Evolutionary conservation across 1,140 invertebrate genomes (phyloP).

Genomic region (Chironomus striatipennis): DNA sequence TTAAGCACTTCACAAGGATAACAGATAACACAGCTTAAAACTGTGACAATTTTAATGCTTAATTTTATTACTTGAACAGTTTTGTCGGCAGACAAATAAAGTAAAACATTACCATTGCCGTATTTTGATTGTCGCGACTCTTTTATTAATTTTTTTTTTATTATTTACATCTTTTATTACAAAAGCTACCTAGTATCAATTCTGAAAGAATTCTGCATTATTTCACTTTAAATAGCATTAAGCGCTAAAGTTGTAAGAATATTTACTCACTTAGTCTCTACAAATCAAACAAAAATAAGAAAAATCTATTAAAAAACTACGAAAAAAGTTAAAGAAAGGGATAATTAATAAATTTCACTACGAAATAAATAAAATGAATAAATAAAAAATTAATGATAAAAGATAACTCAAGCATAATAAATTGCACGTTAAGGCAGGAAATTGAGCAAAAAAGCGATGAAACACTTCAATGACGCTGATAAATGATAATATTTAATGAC

Average conservation of each 20-base stretch:
- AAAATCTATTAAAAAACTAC: not conserved
- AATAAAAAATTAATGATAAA: not conserved
- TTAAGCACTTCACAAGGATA: not conserved
- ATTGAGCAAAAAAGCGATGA: slow-evolving; percentile 17
- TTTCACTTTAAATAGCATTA: slow-evolving; percentile 3
- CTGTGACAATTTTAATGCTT: not conserved
- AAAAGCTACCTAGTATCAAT: too few relatives aligned
- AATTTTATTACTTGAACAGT: not conserved
- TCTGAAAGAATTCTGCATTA: too few relatives aligned
- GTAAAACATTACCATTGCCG: not conserved
- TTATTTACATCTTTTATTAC: too few relatives aligned
- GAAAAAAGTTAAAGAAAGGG: not conserved
- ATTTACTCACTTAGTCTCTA: not conserved
- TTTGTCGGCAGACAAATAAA: not conserved
- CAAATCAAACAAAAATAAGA: not conserved
- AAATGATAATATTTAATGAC: slow-evolving; percentile 17
- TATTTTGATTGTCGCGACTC: not conserved
- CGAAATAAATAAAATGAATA: not conserved
- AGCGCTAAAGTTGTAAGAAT: slow-evolving; percentile 6
- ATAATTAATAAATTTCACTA: slow-evolving; percentile 17
- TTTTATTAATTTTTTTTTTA: too few relatives aligned
- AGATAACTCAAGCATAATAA: slow-evolving; percentile 5
- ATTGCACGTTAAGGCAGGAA: not conserved
- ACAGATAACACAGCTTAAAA: not conserved
- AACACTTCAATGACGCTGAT: slow-evolving; percentile 17